Evolutionary conservation across 2,113 vertebrate species (phyloP).

Genomic region (Lepus timidus): DNA sequence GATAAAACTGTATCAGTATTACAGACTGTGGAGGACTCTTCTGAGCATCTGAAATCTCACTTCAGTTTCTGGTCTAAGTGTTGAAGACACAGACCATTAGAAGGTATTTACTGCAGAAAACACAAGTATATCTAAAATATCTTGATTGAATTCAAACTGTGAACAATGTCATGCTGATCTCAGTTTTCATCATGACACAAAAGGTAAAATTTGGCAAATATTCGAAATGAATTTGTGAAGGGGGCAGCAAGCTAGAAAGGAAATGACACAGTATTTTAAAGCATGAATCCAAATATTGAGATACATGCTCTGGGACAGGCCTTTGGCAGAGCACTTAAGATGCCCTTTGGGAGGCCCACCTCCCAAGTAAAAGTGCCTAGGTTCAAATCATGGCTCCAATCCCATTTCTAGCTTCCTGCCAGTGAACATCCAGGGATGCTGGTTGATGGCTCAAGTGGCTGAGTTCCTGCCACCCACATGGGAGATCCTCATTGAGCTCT

Average conservation of each 20-base stretch:
- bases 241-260: not conserved
- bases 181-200: conserved; percentile 23
- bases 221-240: not conserved
- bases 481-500: no score
- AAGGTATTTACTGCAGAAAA: not conserved
- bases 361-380: no score
- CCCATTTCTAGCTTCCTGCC: no score
- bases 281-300: conserved; percentile 36
- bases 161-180: conserved; percentile 45
- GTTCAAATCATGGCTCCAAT: no score
- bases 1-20: conserved; percentile 45
- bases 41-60: conserved; percentile 47
- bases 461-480: no score
- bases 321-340: no score
- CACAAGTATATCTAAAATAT: not conserved
- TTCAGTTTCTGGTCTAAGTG: conserved; percentile 52
- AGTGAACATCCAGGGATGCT: no score
- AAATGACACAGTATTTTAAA: conserved; percentile 38
- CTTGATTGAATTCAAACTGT: conserved; percentile 47
- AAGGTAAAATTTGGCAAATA: conserved; percentile 34
- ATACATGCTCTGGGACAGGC: not conserved
- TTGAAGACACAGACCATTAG: not conserved
- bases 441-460: no score
- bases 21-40: conserved; percentile 24
- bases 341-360: no score